Evolutionary conservation across 2,113 vertebrate genomes (phyloP).

Genomic region (Sturnus vulgaris): DNA sequence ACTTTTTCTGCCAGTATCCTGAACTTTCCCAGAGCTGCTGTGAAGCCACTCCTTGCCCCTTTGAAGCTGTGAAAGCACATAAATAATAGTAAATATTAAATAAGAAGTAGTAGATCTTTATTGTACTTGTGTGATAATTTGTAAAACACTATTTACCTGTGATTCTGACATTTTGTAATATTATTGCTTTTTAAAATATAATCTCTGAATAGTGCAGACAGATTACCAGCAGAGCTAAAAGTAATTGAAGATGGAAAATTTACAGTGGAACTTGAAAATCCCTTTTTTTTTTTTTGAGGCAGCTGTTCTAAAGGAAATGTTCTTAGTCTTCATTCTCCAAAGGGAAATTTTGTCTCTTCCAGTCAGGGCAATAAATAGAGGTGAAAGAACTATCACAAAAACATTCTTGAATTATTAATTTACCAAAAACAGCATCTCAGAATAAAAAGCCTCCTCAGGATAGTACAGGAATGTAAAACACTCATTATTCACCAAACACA

Average conservation of each 20-base stretch:
- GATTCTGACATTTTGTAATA: background rate
- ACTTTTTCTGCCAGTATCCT: background rate
- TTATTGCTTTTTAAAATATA: constrained; percentile 14
- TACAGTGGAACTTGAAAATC: constrained; percentile 2
- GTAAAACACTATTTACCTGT: background rate
- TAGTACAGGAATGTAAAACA: background rate
- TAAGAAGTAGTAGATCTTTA: background rate
- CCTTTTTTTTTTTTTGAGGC: background rate
- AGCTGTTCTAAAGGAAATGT: background rate
- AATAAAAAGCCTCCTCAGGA: background rate
- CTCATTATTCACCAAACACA: background rate
- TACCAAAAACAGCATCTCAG: background rate
- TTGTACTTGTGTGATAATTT: background rate
- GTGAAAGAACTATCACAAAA: constrained; percentile 31
- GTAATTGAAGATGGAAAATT: constrained; percentile 7
- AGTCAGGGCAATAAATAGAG: constrained; percentile 46
- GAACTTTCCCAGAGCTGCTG: background rate
- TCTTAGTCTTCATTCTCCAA: constrained; percentile 20
- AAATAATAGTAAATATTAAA: background rate
- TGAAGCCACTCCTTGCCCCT: background rate
- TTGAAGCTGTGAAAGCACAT: background rate
- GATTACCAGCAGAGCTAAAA: background rate
- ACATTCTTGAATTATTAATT: constrained; percentile 56
- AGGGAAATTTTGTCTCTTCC: constrained; percentile 40
- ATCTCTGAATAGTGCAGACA: background rate